A percentile compares a stretch with the other conserved stretches of the same genome.
Evolutionary conservation across 2,888 invertebrate genomes (phyloP).

Genomic region (Archips xylosteana): DNA sequence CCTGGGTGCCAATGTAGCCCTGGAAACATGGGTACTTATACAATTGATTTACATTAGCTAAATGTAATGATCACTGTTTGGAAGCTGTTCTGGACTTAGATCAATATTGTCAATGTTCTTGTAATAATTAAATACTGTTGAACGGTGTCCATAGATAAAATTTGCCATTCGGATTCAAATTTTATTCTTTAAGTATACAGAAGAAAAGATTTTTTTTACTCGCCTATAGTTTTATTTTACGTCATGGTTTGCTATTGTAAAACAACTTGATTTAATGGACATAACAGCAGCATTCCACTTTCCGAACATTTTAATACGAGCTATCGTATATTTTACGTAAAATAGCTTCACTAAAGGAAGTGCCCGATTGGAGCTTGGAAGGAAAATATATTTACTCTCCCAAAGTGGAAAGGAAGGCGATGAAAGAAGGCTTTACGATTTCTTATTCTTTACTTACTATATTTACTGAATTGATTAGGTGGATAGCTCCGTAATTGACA

Average conservation of each 20-base stretch:
- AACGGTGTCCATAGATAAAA: no score
- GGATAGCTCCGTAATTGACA: background rate
- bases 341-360: slow-evolving; percentile 9
- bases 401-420: background rate
- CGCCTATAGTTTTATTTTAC: no score
- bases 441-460: background rate
- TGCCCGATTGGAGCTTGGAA: background rate
- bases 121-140: no score
- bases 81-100: background rate
- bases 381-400: slow-evolving; percentile 1
- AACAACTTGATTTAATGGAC: background rate
- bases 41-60: background rate
- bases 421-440: background rate
- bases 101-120: no score
- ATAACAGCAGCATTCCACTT: background rate
- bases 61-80: background rate
- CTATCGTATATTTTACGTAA: slow-evolving; percentile 8
- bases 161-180: no score
- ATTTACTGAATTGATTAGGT: background rate
- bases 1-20: slow-evolving; percentile 19
- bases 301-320: slow-evolving; percentile 1
- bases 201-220: no score
- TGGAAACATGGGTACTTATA: slow-evolving; percentile 3
- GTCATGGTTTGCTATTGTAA: no score
- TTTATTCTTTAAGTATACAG: no score